Evolutionary conservation across 1,140 invertebrate genomes (phyloP).

Genomic region (Drosophila melanica): DNA sequence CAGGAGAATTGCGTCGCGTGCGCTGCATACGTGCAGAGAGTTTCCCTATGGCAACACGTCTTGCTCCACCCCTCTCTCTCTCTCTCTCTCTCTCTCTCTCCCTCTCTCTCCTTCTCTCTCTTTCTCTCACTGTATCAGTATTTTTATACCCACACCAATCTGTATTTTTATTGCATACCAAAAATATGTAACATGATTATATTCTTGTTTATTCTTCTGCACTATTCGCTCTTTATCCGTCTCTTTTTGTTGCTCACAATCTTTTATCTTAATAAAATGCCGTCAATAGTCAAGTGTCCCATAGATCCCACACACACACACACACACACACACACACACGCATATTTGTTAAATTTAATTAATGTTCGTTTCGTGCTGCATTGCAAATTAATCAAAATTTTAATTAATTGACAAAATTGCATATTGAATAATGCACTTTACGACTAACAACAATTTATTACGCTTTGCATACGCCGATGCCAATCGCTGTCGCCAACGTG

Average conservation of each 20-base stretch:
- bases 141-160: not conserved
- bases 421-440: conserved; percentile 77
- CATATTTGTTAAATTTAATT: conserved; percentile 49
- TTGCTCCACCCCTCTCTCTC: not conserved
- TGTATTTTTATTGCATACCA: too few relatives aligned
- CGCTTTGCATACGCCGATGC: conserved; percentile 59
- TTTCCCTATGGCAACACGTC: conserved; percentile 2
- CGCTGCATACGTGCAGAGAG: conserved; percentile 49
- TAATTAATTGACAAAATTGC: conserved; percentile 78
- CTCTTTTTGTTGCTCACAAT: not conserved
- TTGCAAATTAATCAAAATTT: conserved; percentile 71
- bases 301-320: conserved; percentile 18
- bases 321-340: not conserved
- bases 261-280: not conserved
- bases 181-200: too few relatives aligned
- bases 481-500: conserved; percentile 76
- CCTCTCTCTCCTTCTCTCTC: too few relatives aligned
- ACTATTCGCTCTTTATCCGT: too few relatives aligned
- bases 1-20: conserved; percentile 65
- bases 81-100: too few relatives aligned
- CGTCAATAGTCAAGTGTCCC: conserved; percentile 10
- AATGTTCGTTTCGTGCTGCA: conserved; percentile 62
- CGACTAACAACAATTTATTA: conserved; percentile 64
- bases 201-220: not conserved
- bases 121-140: too few relatives aligned